phyloP scores from a whole-genome alignment of 2,113 vertebrate genomes.

The Chitala chitala region DNA sequence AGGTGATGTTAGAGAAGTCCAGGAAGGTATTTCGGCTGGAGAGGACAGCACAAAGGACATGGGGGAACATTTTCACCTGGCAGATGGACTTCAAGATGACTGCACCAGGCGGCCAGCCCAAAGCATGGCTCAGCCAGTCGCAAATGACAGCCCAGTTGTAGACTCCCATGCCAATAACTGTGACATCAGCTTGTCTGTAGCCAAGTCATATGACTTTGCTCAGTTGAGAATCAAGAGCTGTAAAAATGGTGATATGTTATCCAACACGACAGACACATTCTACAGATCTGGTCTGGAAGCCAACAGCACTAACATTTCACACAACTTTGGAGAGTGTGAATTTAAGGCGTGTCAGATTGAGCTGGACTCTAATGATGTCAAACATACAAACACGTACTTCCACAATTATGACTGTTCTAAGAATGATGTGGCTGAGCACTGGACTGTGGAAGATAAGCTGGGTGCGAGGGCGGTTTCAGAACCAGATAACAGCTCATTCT shows the following conservation, averaged over 20 bases:
- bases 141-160: not conserved
- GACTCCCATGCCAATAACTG: not conserved
- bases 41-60: not conserved
- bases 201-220: not conserved
- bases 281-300: not conserved
- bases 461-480: not conserved
- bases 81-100: not conserved
- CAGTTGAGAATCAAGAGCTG: not conserved
- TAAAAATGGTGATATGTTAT: not conserved
- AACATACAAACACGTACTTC: not conserved
- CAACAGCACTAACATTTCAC: conserved; percentile 33
- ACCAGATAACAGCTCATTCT: too few relatives aligned
- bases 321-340: conserved; percentile 33
- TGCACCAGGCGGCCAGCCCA: not conserved
- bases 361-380: not conserved
- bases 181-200: not conserved
- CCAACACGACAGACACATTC: not conserved
- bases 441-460: not conserved
- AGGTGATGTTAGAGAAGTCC: not conserved
- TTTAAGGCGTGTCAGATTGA: not conserved
- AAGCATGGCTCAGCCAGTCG: not conserved
- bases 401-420: not conserved
- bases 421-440: not conserved
- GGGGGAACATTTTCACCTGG: not conserved
- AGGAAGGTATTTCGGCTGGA: not conserved